Conservation (phyloP, 2,888 invertebrate species). For the Lydus trimaculatus region DNA sequence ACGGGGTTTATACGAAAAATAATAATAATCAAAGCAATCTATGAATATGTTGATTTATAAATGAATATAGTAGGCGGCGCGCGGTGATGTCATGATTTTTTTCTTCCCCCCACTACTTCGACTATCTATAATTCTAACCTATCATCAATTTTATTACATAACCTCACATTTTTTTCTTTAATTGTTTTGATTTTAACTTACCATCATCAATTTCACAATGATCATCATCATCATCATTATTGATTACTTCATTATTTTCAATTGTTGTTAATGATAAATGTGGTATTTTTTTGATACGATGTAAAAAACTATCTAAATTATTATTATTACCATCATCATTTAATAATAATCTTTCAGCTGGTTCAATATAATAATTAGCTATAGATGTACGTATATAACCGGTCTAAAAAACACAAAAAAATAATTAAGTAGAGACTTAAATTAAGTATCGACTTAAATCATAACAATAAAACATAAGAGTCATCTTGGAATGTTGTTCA, state of each 20-base stretch:
- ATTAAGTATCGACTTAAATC: no score
- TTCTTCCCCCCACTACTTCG: not conserved
- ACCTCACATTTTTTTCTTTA: not conserved
- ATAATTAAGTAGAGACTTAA: not conserved
- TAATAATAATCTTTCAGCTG: constrained; percentile 64
- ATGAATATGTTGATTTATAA: not conserved
- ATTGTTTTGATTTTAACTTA: constrained; percentile 32
- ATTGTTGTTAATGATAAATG: constrained; percentile 32
- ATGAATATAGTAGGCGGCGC: not conserved
- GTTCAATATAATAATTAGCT: constrained; percentile 70
- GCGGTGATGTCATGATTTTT: not conserved
- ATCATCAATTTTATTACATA: not conserved
- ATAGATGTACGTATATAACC: constrained; percentile 74
- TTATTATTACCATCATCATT: no score
- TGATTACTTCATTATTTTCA: constrained; percentile 37
- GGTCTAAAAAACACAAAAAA: constrained; percentile 61
- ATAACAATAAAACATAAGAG: no score
- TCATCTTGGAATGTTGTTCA: no score
- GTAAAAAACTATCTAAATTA: constrained; percentile 59
- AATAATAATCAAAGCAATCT: not conserved
- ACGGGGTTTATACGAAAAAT: no score
- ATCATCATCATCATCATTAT: constrained; percentile 21
- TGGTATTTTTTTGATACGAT: constrained; percentile 60
- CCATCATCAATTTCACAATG: constrained; percentile 53
- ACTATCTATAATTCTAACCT: not conserved